These are phyloP conservation scores for Disparrhopalites patrizii DNA, from an alignment of 2,888 invertebrate genomes.

Conservation along the genomic window DNA sequence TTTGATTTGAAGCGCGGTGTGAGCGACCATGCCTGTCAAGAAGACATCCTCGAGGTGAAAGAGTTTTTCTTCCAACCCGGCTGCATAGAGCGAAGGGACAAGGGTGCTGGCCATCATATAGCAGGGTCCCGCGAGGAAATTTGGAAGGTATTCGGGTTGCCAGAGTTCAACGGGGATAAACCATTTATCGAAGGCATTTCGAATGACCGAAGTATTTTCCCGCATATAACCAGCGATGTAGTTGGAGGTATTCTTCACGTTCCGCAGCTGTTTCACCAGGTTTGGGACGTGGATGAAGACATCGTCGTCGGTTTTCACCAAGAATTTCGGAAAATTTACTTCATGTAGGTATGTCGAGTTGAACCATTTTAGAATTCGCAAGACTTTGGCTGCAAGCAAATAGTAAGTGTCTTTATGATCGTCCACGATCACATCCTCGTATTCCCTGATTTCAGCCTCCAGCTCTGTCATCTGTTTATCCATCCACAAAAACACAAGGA, in stretches of 20 bases:
- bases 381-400: conserved; percentile 16
- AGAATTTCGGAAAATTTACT: conserved; percentile 1
- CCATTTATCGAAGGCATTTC: conserved; percentile 14
- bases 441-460: background rate
- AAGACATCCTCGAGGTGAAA: conserved; percentile 4
- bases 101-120: background rate
- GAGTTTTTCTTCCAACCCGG: background rate
- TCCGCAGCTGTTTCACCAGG: conserved; percentile 6
- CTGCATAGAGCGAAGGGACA: background rate
- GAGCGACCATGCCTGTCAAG: background rate
- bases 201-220: background rate
- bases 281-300: conserved; percentile 21
- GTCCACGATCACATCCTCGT: conserved; percentile 15
- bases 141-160: background rate
- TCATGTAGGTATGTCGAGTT: background rate
- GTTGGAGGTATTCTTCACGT: background rate
- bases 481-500: background rate
- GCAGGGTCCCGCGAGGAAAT: conserved; percentile 7
- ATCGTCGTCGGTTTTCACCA: conserved; percentile 25
- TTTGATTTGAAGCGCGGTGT: background rate
- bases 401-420: conserved; percentile 18
- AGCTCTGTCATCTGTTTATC: background rate
- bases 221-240: conserved; percentile 7
- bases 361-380: conserved; percentile 27
- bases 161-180: conserved; percentile 9